Base-by-base conservation (phyloP, 2,888 invertebrate species). In the Oligia strigilis region DNA sequence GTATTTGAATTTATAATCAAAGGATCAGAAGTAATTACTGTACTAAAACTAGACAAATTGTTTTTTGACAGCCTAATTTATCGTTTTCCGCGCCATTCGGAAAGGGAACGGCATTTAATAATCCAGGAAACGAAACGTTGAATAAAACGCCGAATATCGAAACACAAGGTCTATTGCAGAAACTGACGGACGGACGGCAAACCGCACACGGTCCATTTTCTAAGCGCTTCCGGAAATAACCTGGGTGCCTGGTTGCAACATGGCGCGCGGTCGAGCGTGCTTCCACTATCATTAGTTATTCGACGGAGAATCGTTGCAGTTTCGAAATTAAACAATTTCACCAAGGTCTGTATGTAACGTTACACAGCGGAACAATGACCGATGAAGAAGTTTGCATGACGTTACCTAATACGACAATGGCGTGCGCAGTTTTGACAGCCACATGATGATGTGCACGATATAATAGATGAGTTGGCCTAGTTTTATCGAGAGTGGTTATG, bases 251-350 rank as follows among this genome's bases (percentile, higher is more conserved):
- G 92, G 77, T 93, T 92, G 92, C 92, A 92, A 93, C 91, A 91
- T 90, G 86, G 84, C 81, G 90, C 72, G 93, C 96, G 91, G 87
- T 94, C 94, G 92, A 93, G 93, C 96, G 94, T 94, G 91, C 91
- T 94, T 96, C 96, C 96, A 94, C 93, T 81, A 91, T 92, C 92
- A 92, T 93, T 94, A 92, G 90, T 89, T 90, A 90, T 88, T 90
- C 89, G 90, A 87, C 84, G 80, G 85, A 87, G 90, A 90, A 89
- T 91, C 90, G 89, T 84, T 86, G 88, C 85, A 85, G 88, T 93
- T 93, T 90, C 91, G 89, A 91, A 92, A 93, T 89, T 88, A 89
- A 88, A 89, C 87, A 91, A 92, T 92, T 92, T 90, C 86, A 89
- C 85, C 91, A 92, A 94, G 92, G 93, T 89, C 90, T 84, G 67